phyloP scores from a whole-genome alignment of 2,113 vertebrate species.

The Salvelinus sp. region DNA sequence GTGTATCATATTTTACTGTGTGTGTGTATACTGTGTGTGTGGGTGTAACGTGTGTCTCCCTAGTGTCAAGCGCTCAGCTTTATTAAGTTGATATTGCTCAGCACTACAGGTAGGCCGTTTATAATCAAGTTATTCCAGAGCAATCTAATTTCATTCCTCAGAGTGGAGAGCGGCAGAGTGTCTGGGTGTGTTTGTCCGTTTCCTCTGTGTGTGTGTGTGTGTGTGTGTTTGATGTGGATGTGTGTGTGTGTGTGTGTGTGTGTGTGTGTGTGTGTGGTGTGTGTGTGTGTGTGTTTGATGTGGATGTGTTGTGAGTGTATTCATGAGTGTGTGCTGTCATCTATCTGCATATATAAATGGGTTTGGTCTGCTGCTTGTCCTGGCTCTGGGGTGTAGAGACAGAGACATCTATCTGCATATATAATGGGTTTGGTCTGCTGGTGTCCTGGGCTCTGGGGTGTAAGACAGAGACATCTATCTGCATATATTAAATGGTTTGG shows the following conservation, averaged over 20 bases:
- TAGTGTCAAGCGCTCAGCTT: constrained; percentile 55
- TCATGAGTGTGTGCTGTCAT: not conserved
- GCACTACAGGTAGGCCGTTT: constrained; percentile 44
- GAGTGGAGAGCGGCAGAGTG: constrained; percentile 37
- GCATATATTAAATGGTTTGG: no score
- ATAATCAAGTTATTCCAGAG: constrained; percentile 62
- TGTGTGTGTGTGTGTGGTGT: not conserved
- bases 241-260: not conserved
- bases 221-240: not conserved
- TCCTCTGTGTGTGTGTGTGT: constrained; percentile 7
- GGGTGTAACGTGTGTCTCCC: no score
- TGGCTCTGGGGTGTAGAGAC: no score
- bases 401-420: no score
- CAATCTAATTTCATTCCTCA: constrained; percentile 60
- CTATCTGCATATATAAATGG: no score
- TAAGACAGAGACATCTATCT: no score
- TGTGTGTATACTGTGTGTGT: not conserved
- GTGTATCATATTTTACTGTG: no score
- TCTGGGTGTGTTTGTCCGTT: not conserved
- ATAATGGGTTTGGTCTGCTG: no score
- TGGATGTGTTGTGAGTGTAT: not conserved
- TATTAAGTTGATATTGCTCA: constrained; percentile 58
- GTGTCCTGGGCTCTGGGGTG: no score
- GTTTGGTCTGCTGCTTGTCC: no score
- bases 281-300: no score